Base-by-base conservation (phyloP, 2,888 invertebrate genomes). In the Standfussiana lucernea region DNA sequence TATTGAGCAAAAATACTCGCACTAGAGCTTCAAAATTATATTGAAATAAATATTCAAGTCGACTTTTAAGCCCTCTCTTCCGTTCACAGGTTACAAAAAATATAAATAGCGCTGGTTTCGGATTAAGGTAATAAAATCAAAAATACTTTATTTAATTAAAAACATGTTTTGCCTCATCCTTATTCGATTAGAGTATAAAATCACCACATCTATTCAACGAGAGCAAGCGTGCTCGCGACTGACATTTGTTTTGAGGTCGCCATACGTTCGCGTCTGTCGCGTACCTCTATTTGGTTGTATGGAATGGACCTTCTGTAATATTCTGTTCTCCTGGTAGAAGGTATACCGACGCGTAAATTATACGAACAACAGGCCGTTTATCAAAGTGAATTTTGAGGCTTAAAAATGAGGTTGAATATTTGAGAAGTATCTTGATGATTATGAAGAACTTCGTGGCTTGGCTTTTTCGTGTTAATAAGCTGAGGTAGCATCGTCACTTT, bases 371-470 rank as follows among this genome's bases (percentile, higher is more conserved):
- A 71, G 64, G 75, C 40, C 68, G 80, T 86, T 79, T 75, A 79
- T 81, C 79, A 84, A 85, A 88, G 89, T 85, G 84, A 86, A 88
- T 86, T 85, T 83, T 73, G 78, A 50, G 35, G 82, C 77, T 84
- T 74, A 85, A 87, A 89, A 81, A 84, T 84, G 73, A 70, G 64
- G 56, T 66, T 79, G 84, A 79, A 84, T 86, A 84, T 86, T 83
- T 68, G 73, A 67, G 78, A 72, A 65, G 76, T 71, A 35, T 18
- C 32, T 65, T 56, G 37, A 45, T 66, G 86, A 83, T 72, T 61
- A 72, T 79, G 86, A 84, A 45, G 79, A 83, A 84, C 69, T 67
- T 75, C 35, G 61, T 42, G 13, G 72, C n/a, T 64, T n/a, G 28
- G 75, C 72, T 77, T 40, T 73, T 67, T 64, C 42, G 53, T 59